A percentile compares a stretch with the other conserved stretches of the same genome.
Evolutionary conservation across 2,888 invertebrate genomes (phyloP).

Genomic region (Xylophagus ater): DNA sequence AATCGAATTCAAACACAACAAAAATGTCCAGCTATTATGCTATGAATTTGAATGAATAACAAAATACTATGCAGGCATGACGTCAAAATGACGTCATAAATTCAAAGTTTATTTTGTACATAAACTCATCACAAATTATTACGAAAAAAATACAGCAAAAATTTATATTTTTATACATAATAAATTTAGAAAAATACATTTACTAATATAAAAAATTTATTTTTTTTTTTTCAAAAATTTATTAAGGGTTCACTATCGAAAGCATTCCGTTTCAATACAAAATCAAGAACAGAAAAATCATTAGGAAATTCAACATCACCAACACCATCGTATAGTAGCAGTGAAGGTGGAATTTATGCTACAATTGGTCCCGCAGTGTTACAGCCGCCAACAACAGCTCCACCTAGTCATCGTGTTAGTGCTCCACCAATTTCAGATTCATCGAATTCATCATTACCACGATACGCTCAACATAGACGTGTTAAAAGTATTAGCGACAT

Average conservation of each 20-base stretch:
- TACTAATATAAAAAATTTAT: no score
- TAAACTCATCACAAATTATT: no score
- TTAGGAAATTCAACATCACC: constrained; percentile 40
- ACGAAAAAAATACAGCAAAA: no score
- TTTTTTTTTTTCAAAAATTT: not conserved
- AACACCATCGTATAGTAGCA: constrained; percentile 40
- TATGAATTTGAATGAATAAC: no score
- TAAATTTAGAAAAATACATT: no score
- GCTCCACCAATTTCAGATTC: constrained; percentile 25
- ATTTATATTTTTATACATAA: no score
- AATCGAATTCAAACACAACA: no score
- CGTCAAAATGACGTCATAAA: no score
- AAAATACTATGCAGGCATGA: no score
- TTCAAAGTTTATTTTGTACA: no score
- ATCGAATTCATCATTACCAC: constrained; percentile 26
- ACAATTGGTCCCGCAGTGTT: constrained; percentile 29
- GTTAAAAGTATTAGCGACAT: constrained; percentile 40
- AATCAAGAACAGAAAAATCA: constrained; percentile 35
- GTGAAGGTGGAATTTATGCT: constrained; percentile 39
- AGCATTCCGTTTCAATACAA: constrained; percentile 39
- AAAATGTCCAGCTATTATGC: no score
- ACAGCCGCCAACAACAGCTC: constrained; percentile 30
- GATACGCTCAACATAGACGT: constrained; percentile 35
- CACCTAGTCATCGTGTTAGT: constrained; percentile 34
- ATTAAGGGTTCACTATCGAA: constrained; percentile 40